These are phyloP conservation scores for Crocodylus rhombifer DNA, from an alignment of 2,797 vertebrate genomes.

Conservation along the genomic window DNA sequence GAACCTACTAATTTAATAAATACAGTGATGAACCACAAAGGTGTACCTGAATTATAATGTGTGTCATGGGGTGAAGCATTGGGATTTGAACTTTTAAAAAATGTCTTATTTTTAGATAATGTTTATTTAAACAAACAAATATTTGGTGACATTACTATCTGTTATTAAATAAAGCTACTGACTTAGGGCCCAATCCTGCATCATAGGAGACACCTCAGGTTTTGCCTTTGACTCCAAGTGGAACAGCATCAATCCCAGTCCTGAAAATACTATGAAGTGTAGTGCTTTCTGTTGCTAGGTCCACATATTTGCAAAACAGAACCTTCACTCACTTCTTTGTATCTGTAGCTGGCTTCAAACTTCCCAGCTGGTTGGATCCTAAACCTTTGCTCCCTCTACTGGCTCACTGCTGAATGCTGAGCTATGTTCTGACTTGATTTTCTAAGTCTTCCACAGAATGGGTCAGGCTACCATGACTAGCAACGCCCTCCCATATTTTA, in stretches of 20 bases:
- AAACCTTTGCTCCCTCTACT: background rate
- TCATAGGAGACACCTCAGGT: background rate
- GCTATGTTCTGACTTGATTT: background rate
- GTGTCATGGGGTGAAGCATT: background rate
- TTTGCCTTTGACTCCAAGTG: background rate
- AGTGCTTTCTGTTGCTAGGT: rapidly evolving
- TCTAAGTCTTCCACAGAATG: background rate
- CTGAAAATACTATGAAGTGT: rapidly evolving
- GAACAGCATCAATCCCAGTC: background rate
- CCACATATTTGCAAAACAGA: background rate
- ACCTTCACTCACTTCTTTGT: rapidly evolving
- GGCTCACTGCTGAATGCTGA: rapidly evolving
- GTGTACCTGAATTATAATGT: background rate
- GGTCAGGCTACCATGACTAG: background rate
- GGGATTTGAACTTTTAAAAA: background rate
- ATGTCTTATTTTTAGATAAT: too few species aligned
- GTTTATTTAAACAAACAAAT: rapidly evolving
- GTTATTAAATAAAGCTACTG: background rate
- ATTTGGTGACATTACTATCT: background rate
- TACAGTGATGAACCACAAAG: background rate
- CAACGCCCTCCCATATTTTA: too few species aligned
- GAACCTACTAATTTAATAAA: conserved; percentile 49
- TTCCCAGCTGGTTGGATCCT: rapidly evolving
- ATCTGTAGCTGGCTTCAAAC: rapidly evolving
- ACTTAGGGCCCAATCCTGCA: rapidly evolving